These are phyloP conservation scores for Pachliopta kotzebuea DNA, from an alignment of 2,888 invertebrate species.

Conservation along the genomic window DNA sequence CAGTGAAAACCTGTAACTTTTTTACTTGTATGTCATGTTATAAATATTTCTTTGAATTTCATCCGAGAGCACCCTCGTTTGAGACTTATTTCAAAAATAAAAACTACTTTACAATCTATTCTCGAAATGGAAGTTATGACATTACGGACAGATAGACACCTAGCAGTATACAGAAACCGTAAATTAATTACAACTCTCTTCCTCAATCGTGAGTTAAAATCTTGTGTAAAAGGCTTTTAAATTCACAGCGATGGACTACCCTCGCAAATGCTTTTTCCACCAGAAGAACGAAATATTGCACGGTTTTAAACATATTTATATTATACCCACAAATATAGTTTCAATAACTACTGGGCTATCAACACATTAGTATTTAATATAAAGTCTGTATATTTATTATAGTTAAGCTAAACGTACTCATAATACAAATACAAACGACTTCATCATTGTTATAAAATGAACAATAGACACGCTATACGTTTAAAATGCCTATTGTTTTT, in stretches of 20 bases:
- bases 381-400: slow-evolving; percentile 1
- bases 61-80: neutral
- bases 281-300: too few relatives aligned
- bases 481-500: slow-evolving; percentile 64
- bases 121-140: neutral
- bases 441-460: slow-evolving; percentile 55
- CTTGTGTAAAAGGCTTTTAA: too few relatives aligned
- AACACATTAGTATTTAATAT: slow-evolving; percentile 2
- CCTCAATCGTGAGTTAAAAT: too few relatives aligned
- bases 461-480: slow-evolving; percentile 54
- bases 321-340: neutral
- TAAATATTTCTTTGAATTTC: neutral
- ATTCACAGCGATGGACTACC: too few relatives aligned
- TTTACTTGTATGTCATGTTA: neutral
- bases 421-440: slow-evolving; percentile 49
- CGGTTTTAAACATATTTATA: too few relatives aligned
- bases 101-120: neutral
- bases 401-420: slow-evolving; percentile 11
- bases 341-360: neutral
- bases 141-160: neutral
- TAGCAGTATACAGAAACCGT: neutral
- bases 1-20: neutral
- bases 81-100: neutral
- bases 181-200: too few relatives aligned
- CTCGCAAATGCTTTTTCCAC: too few relatives aligned